phyloP scores from a whole-genome alignment of 2,113 vertebrate species.

The Bubo blakistoni region DNA sequence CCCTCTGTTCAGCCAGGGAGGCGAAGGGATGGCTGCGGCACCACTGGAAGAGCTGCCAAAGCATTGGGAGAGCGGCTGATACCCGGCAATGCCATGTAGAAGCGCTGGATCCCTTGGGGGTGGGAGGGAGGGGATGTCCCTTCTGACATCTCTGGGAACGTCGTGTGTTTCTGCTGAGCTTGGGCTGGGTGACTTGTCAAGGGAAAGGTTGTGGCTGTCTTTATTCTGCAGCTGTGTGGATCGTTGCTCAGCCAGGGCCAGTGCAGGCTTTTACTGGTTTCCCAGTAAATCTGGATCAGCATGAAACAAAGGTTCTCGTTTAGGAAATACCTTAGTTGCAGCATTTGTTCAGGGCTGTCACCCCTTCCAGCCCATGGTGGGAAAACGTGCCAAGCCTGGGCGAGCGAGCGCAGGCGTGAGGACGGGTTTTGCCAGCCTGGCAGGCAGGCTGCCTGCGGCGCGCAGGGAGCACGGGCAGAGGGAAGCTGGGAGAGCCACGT shows the following conservation, averaged over 20 bases:
- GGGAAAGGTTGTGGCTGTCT: not conserved
- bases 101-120: not conserved
- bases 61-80: not conserved
- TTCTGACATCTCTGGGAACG: not conserved
- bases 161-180: not conserved
- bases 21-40: not conserved
- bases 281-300: not conserved
- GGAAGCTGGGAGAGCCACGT: rapidly evolving
- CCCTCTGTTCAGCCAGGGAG: not conserved
- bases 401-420: rapidly evolving
- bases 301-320: not conserved
- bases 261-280: not conserved
- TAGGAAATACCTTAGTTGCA: not conserved
- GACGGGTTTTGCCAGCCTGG: not conserved
- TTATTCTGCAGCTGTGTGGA: not conserved
- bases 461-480: not conserved
- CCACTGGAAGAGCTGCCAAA: not conserved
- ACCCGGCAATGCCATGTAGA: rapidly evolving
- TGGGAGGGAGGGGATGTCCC: not conserved
- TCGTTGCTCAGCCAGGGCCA: not conserved
- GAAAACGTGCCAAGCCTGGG: not conserved
- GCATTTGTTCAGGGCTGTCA: not conserved
- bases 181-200: not conserved
- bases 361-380: not conserved
- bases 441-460: not conserved